phyloP scores from a whole-genome alignment of 2,888 invertebrate genomes.

The Leucophenga montana region DNA sequence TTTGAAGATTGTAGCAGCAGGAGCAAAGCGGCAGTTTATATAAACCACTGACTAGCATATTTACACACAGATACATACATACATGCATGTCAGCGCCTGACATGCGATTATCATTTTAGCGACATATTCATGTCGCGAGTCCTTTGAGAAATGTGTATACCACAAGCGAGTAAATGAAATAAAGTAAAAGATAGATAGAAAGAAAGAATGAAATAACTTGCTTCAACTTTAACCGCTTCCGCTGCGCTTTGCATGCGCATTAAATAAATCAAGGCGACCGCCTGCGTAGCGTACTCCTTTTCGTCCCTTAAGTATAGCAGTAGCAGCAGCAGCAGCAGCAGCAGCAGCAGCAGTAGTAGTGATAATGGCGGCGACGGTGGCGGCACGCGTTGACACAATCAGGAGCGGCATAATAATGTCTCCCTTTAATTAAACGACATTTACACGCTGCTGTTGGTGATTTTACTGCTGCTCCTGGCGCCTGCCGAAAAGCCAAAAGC shows the following conservation, averaged over 20 bases:
- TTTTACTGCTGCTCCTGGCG: not conserved
- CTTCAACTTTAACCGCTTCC: slow-evolving; percentile 16
- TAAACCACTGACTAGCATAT: not conserved
- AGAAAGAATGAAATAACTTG: not conserved
- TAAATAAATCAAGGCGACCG: slow-evolving; percentile 22
- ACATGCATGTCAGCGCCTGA: slow-evolving; percentile 42
- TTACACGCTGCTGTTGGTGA: slow-evolving; percentile 25
- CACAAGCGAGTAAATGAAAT: not conserved
- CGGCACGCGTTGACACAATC: slow-evolving; percentile 7
- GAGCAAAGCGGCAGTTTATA: not conserved
- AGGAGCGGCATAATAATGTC: slow-evolving; percentile 50
- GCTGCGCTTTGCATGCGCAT: slow-evolving; percentile 8
- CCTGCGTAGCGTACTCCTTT: not conserved
- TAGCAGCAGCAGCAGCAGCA: too few relatives aligned
- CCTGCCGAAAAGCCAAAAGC: not conserved
- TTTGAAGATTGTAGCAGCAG: not conserved
- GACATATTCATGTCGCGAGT: too few relatives aligned
- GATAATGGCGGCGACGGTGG: too few relatives aligned
- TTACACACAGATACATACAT: not conserved
- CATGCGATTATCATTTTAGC: slow-evolving; percentile 59
- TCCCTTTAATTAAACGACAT: slow-evolving; percentile 58
- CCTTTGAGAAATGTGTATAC: not conserved
- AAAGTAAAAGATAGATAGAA: too few relatives aligned
- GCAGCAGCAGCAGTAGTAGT: too few relatives aligned
- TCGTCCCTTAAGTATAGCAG: too few relatives aligned